phyloP scores from a whole-genome alignment of 2,113 vertebrate genomes.

The Tauraco erythrolophus region DNA sequence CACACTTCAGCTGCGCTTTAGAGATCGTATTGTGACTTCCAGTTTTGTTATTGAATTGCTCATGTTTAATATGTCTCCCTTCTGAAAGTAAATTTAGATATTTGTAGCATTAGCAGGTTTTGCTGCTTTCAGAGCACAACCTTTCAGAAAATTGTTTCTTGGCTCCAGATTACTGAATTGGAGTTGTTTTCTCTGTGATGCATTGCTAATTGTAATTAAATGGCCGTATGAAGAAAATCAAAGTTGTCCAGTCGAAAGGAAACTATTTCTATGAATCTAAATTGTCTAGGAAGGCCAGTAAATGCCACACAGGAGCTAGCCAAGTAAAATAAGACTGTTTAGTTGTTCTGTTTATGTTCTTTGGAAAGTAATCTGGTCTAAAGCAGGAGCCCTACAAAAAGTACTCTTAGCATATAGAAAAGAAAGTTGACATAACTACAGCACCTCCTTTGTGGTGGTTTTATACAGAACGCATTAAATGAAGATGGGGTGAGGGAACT shows the following conservation, averaged over 20 bases:
- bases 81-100: background rate
- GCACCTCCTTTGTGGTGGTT: constrained; percentile 5
- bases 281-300: background rate
- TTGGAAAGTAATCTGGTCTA: background rate
- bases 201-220: background rate
- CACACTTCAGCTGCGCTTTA: background rate
- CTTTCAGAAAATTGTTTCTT: background rate
- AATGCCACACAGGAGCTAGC: background rate
- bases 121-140: background rate
- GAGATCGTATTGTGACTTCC: background rate
- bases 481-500: background rate
- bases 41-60: background rate
- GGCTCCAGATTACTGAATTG: background rate
- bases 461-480: background rate
- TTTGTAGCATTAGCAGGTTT: background rate
- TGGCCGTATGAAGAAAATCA: background rate
- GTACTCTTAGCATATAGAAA: background rate
- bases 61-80: background rate
- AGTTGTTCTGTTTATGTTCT: constrained; percentile 13
- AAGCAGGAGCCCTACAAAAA: background rate
- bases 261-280: background rate
- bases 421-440: background rate
- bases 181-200: background rate
- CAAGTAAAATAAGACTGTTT: background rate
- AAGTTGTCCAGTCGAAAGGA: background rate